Evolutionary conservation across 2,113 vertebrate species (phyloP).

Genomic region (Oxygymnocypris stewartii): DNA sequence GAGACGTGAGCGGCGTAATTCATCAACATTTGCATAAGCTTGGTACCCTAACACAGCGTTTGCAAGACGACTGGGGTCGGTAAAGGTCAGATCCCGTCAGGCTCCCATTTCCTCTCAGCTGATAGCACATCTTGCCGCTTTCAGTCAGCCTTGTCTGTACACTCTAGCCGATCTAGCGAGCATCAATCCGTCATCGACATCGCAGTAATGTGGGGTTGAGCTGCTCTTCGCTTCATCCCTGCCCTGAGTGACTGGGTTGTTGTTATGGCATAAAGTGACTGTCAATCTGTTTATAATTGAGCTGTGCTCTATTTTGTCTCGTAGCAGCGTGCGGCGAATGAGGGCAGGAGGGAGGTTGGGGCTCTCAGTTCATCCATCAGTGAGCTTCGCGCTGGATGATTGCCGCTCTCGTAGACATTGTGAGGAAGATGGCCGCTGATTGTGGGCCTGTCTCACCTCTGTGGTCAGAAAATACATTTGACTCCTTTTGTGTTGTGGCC

Average conservation of each 20-base stretch:
- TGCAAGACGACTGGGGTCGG: conserved; percentile 1
- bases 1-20: background rate
- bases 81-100: conserved; percentile 29
- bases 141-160: background rate
- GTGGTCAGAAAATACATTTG: conserved; percentile 59
- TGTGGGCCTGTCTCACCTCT: conserved; percentile 51
- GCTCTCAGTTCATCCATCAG: conserved; percentile 50
- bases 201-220: conserved; percentile 19
- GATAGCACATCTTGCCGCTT: conserved; percentile 12
- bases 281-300: conserved; percentile 60
- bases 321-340: conserved; percentile 44
- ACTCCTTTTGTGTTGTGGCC: conserved; percentile 53
- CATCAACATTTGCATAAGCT: conserved; percentile 15
- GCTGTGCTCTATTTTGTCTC: conserved; percentile 56
- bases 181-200: conserved; percentile 17
- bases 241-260: conserved; percentile 42
- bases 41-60: background rate
- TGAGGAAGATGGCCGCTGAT: conserved; percentile 55
- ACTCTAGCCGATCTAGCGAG: conserved; percentile 6
- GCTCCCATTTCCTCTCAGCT: conserved; percentile 13
- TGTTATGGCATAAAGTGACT: conserved; percentile 52
- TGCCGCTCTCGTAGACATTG: conserved; percentile 41
- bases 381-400: conserved; percentile 30
- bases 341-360: conserved; percentile 43
- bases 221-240: conserved; percentile 31